phyloP scores from a whole-genome alignment of 1,140 invertebrate species.

The Laodelphax striatellus region DNA sequence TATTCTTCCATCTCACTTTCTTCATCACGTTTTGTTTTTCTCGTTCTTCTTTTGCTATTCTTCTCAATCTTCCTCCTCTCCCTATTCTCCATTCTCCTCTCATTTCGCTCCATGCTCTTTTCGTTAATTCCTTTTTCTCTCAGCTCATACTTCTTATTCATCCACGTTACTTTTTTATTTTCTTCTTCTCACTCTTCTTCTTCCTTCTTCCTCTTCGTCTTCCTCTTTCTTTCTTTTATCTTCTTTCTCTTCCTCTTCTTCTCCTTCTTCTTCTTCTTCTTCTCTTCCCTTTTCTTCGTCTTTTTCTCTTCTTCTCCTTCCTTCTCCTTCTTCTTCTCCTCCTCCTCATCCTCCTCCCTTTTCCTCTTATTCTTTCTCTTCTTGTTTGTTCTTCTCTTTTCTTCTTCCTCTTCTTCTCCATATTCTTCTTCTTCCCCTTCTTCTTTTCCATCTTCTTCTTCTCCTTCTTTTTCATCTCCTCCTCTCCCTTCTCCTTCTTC shows the following conservation, averaged over 20 bases:
- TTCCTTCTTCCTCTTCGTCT: background rate
- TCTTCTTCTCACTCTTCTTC: background rate
- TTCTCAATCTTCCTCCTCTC: no score
- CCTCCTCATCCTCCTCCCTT: no score
- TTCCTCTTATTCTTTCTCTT: background rate
- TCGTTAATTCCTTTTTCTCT: no score
- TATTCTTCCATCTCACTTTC: background rate
- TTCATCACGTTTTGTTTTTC: no score
- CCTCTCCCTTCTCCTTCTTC: background rate
- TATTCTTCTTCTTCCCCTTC: background rate
- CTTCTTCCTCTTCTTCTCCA: background rate
- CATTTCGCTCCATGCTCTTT: no score
- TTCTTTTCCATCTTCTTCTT: background rate
- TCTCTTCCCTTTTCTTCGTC: background rate
- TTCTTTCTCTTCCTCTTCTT: background rate
- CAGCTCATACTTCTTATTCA: background rate
- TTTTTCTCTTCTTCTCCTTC: background rate
- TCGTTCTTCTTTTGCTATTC: no score
- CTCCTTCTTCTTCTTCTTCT: background rate
- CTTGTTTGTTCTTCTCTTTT: background rate
- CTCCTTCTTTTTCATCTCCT: background rate
- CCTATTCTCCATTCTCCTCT: no score
- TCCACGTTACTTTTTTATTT: background rate
- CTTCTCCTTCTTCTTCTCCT: background rate
- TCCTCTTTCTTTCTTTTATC: no score